phyloP scores from a whole-genome alignment of 2,113 vertebrate genomes.

The Rhinopomastus cyanomelas region DNA sequence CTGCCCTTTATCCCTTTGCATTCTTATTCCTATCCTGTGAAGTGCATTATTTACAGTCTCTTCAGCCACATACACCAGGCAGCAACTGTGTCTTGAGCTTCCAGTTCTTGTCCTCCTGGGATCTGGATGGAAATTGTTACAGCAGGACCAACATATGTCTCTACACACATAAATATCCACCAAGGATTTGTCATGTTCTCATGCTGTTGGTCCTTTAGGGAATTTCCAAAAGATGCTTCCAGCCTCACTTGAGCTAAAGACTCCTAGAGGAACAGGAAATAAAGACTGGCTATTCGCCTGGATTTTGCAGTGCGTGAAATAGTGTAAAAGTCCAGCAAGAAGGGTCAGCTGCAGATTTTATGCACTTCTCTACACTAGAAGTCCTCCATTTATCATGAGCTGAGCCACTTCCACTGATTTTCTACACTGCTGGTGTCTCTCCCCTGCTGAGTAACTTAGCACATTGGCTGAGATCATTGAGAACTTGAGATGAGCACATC shows the following conservation, averaged over 20 bases:
- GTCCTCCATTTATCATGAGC: neutral
- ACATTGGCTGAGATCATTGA: neutral
- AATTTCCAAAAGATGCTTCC: slow-evolving; percentile 12
- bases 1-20: neutral
- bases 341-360: neutral
- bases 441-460: neutral
- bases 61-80: neutral
- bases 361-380: neutral
- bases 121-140: neutral
- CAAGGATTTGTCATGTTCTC: neutral
- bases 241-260: neutral
- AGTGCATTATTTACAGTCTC: neutral
- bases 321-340: neutral
- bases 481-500: neutral
- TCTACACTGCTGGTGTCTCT: neutral
- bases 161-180: neutral
- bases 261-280: neutral
- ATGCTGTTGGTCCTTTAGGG: neutral
- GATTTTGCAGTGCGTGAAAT: neutral
- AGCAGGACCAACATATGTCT: neutral
- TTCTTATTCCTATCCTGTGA: neutral
- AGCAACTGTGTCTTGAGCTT: neutral
- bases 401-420: neutral
- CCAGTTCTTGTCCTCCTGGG: neutral
- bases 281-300: neutral